Conservation (phyloP, 2,888 invertebrate genomes). For the Drosophila formosana region DNA sequence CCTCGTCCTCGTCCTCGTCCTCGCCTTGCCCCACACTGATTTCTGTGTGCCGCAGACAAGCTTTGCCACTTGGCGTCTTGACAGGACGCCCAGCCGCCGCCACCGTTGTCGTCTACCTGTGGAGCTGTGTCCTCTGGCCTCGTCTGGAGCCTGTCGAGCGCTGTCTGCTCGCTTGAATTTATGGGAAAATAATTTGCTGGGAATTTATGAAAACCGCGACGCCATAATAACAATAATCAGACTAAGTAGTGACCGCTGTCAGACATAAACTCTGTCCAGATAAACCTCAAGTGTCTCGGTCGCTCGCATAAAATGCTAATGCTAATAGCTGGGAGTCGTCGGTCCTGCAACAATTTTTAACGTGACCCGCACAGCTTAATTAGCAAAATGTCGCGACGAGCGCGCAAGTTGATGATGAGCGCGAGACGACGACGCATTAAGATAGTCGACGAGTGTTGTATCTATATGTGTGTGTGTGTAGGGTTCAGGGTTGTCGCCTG, state of each 20-base stretch:
- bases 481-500: conserved; percentile 26
- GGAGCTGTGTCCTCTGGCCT: conserved; percentile 39
- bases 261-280: conserved; percentile 76
- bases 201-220: conserved; percentile 81
- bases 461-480: too few relatives aligned
- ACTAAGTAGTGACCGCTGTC: conserved; percentile 81
- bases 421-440: conserved; percentile 58
- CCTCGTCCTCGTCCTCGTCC: background rate
- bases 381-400: conserved; percentile 73
- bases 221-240: conserved; percentile 81
- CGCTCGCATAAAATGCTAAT: conserved; percentile 69
- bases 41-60: conserved; percentile 41
- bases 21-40: conserved; percentile 22
- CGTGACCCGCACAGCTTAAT: conserved; percentile 72
- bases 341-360: conserved; percentile 48
- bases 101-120: conserved; percentile 42
- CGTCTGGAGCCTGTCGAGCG: conserved; percentile 6
- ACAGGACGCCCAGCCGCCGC: conserved; percentile 55
- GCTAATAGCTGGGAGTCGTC: conserved; percentile 52
- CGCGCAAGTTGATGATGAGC: conserved; percentile 28
- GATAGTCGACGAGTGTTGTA: conserved; percentile 40
- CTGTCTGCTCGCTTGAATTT: conserved; percentile 65
- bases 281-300: conserved; percentile 55
- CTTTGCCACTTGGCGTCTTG: conserved; percentile 53
- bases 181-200: conserved; percentile 81